These are phyloP conservation scores for Netelia melanura DNA, from an alignment of 2,888 invertebrate genomes.

Conservation along the genomic window DNA sequence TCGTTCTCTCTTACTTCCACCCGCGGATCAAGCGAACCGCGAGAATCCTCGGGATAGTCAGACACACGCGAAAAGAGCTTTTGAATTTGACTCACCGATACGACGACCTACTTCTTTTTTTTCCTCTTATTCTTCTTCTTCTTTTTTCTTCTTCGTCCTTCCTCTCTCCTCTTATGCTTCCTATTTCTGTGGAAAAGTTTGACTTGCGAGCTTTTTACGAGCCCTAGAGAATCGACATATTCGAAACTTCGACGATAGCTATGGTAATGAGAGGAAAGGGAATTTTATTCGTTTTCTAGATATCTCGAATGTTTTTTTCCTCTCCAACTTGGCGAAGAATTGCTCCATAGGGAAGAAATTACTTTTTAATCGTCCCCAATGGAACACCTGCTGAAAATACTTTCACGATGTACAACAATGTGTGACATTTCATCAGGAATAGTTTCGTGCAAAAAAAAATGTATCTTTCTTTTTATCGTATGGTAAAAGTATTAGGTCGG, in stretches of 20 bases:
- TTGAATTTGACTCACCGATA: slow-evolving; percentile 12
- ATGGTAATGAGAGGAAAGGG: slow-evolving; percentile 13
- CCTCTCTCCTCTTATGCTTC: background rate
- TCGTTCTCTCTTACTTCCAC: slow-evolving; percentile 2
- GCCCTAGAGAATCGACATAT: slow-evolving; percentile 12
- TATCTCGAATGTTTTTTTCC: background rate
- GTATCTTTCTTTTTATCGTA: background rate
- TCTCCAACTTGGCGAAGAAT: background rate
- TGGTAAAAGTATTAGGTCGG: too few relatives aligned
- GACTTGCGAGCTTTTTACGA: slow-evolving; percentile 8
- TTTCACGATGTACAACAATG: too few relatives aligned
- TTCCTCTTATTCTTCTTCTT: slow-evolving; percentile 1
- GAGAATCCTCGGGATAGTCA: slow-evolving; percentile 20
- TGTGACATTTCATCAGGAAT: background rate
- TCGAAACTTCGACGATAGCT: slow-evolving; percentile 6
- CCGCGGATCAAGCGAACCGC: slow-evolving; percentile 7
- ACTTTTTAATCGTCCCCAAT: background rate
- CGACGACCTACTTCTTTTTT: background rate
- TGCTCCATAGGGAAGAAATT: background rate
- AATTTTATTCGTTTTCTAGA: background rate
- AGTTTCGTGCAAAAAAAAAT: slow-evolving; percentile 14
- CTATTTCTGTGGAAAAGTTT: slow-evolving; percentile 2
- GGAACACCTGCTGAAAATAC: too few relatives aligned
- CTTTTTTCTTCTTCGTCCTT: background rate
- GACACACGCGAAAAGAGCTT: slow-evolving; percentile 2